Evolutionary conservation across 2,888 invertebrate genomes (phyloP), one percentile per base, ranked within the genome.

Genomic region (Erannis defoliaria): DNA sequence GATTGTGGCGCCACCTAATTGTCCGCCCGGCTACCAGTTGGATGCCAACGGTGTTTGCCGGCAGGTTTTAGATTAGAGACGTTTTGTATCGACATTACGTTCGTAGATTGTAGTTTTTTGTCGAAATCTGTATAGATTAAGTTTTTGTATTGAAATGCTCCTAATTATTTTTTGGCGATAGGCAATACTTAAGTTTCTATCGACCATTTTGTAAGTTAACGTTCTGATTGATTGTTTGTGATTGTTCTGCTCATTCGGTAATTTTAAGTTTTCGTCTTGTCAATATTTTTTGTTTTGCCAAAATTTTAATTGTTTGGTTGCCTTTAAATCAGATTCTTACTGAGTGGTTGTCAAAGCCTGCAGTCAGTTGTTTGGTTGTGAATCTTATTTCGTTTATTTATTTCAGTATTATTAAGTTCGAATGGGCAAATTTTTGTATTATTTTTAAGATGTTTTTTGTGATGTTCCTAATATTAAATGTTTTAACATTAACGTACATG

Each of bases 31-130:
- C 0, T 66, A 69, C 14, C 46, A 79, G 48, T 78, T 83, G 78
- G 81, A 80, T 1, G 57, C 76, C 0, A 82, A 85, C 35, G 86
- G 86, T 0, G 80, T 81, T 0, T 86, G 86, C 62, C 77, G 86
- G 16, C 80, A 80, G 65, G 80, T 84, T 5, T 14, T 35, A n/a
- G 14, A 35, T 14, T 14, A 14, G 35, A 35, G 14, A 5, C 5
- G n/a, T 35, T 35, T 14, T 31, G 1, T 35, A 21, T 74, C 71
- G 66, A 38, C 23, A n/a, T 5, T 43, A 26, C 6, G n/a, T 14
- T 9, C 3, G 1, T 21, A 9, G n/a, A 12, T 9, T 18, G 9
- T 9, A 9, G 26, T 26, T 12, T 40, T 40, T 12, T 40, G 10
- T 9, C 18, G 5, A 23, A 3, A 1, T 18, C 2, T 5, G 5